phyloP scores from a whole-genome alignment of 2,888 invertebrate genomes.

The Mechanitis mazaeus region DNA sequence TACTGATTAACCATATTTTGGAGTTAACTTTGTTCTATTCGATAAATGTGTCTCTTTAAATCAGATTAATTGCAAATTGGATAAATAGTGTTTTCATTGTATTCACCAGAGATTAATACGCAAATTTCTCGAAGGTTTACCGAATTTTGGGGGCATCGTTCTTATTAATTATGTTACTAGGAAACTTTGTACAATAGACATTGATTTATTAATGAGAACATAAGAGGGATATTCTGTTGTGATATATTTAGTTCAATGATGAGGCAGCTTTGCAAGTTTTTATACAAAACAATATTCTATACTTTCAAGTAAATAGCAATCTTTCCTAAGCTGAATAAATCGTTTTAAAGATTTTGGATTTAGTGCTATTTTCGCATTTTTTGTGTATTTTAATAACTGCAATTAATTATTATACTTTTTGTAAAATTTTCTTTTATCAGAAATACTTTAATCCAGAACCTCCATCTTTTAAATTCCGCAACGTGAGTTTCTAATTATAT shows the following conservation, averaged over 20 bases:
- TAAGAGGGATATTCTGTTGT: background rate
- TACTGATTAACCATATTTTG: too few species aligned
- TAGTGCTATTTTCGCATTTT: too few species aligned
- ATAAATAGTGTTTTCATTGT: slow-evolving; percentile 56
- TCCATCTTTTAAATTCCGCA: too few species aligned
- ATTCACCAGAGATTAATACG: slow-evolving; percentile 62
- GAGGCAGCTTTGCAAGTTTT: background rate
- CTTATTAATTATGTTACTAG: slow-evolving; percentile 57
- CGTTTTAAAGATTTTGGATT: too few species aligned
- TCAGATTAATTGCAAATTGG: slow-evolving; percentile 7
- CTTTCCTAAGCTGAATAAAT: too few species aligned
- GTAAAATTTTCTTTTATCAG: too few species aligned
- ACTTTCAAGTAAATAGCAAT: too few species aligned
- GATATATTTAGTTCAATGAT: background rate
- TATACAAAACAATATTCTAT: background rate
- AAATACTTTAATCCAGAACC: too few species aligned
- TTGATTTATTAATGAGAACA: slow-evolving; percentile 3
- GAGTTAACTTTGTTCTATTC: background rate
- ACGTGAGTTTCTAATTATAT: too few species aligned
- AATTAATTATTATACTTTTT: too few species aligned
- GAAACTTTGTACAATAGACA: slow-evolving; percentile 2
- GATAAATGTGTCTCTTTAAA: slow-evolving; percentile 15
- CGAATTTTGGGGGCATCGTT: slow-evolving; percentile 64
- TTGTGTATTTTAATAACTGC: too few species aligned
- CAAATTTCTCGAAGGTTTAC: slow-evolving; percentile 67